phyloP scores from a whole-genome alignment of 2,888 invertebrate genomes.

The Esperia sulphurella region DNA sequence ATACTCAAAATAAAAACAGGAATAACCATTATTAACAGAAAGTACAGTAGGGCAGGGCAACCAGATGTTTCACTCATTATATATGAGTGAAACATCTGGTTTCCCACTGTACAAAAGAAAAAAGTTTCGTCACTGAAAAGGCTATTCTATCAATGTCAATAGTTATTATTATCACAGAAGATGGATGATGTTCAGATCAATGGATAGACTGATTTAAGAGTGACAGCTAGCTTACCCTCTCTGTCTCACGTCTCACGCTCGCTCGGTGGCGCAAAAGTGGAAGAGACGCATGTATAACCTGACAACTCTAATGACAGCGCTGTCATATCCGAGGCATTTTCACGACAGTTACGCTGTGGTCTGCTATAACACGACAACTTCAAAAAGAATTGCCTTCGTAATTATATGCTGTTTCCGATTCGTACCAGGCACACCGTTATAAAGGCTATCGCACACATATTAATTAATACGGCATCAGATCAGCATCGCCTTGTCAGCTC shows the following conservation, averaged over 20 bases:
- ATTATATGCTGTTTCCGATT: too few species aligned
- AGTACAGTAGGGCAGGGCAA: too few species aligned
- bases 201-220: slow-evolving; percentile 8
- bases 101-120: not conserved
- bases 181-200: slow-evolving; percentile 3
- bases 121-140: not conserved
- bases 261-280: not conserved
- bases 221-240: slow-evolving; percentile 1
- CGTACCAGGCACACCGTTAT: too few species aligned
- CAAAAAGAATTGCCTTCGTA: not conserved
- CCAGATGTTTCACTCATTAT: not conserved
- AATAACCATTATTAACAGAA: too few species aligned
- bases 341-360: not conserved
- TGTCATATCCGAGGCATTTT: not conserved
- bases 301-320: slow-evolving; percentile 4
- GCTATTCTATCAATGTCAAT: not conserved
- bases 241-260: too few species aligned
- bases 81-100: too few species aligned
- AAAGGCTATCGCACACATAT: too few species aligned
- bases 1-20: too few species aligned
- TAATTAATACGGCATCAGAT: too few species aligned
- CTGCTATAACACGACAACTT: not conserved
- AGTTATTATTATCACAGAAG: not conserved
- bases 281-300: slow-evolving; percentile 2
- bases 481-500: too few species aligned